Percentiles rank a stretch among this genome's conserved stretches.
phyloP scores from a whole-genome alignment of 2,113 vertebrate species.

The Platycercus adscitus region DNA sequence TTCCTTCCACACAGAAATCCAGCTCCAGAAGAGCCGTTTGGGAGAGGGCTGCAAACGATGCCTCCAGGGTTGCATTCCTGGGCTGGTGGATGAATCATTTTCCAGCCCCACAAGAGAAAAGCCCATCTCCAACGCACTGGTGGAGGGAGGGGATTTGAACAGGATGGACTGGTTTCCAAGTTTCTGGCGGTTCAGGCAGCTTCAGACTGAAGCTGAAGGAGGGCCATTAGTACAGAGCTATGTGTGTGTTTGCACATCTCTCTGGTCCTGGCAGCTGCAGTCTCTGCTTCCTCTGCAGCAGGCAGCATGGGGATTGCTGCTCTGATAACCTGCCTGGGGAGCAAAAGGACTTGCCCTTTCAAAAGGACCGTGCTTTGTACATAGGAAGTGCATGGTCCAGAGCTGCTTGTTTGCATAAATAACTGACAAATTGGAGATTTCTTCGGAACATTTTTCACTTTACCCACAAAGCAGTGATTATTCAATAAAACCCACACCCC shows the following conservation, averaged over 20 bases:
- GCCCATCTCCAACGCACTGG: not conserved
- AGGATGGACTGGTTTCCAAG: constrained; percentile 6
- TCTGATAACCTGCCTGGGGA: rapidly evolving
- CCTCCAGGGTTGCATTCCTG: constrained; percentile 37
- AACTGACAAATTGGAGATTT: not conserved
- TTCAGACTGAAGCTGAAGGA: not conserved
- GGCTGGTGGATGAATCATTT: constrained; percentile 9
- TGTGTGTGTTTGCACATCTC: not conserved
- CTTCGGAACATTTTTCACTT: not conserved
- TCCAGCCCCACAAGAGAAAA: not conserved
- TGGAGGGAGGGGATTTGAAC: not conserved
- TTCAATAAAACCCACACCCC: not conserved
- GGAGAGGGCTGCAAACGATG: not conserved
- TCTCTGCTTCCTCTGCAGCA: not conserved
- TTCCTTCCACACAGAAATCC: not conserved
- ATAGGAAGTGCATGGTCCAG: not conserved
- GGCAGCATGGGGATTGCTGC: not conserved
- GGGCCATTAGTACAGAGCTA: not conserved
- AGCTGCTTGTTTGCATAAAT: not conserved
- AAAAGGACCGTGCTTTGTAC: rapidly evolving
- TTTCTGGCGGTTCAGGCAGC: not conserved
- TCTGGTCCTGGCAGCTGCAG: not conserved
- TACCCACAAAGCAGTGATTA: not conserved
- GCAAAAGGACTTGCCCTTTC: not conserved
- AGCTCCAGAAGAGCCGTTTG: not conserved